Evolutionary conservation across 1,140 invertebrate species (phyloP), one percentile per base, ranked within the genome.

Genomic region (Onthophagus taurus): DNA sequence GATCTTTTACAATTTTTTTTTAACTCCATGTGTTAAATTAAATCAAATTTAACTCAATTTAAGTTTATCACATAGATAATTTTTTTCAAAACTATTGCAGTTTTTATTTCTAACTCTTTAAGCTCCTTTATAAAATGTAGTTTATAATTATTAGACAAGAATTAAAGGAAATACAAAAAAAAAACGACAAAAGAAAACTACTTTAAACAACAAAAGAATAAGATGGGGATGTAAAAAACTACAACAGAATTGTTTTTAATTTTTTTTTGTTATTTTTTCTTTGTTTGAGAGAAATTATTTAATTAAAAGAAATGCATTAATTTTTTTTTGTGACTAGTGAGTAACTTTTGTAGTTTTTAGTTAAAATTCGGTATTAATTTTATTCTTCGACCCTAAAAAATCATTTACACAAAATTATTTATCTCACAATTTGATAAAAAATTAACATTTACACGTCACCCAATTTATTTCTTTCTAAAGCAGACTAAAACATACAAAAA

Each of bases 341-440:
- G n/a, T n/a, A n/a, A n/a, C n/a, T n/a, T n/a, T n/a, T n/a, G n/a
- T 26, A n/a, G 19, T 8, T 26, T 16, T 6, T 13, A 26, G 38
- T 26, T 41, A 41, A 24, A 29, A 41, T 41, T 41, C 23, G 29
- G 38, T 41, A 41, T 41, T 41, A 41, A 24, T 26, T 21, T 29
- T 41, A 20, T 30, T 41, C 38, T n/a, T 41, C 38, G 29, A 29
- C 23, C 38, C 38, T 41, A 41, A 29, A 41, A 41, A 21, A 41
- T n/a, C n/a, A n/a, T n/a, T n/a, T n/a, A n/a, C n/a, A n/a, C n/a
- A n/a, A n/a, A n/a, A n/a, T n/a, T n/a, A n/a, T n/a, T n/a, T n/a
- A n/a, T n/a, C n/a, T n/a, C n/a, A n/a, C n/a, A n/a, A n/a, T n/a
- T n/a, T n/a, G n/a, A n/a, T n/a, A n/a, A n/a, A n/a, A n/a, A n/a